Base-by-base conservation (phyloP, 2,888 invertebrate genomes). In the Pardosa pseudoannulata region DNA sequence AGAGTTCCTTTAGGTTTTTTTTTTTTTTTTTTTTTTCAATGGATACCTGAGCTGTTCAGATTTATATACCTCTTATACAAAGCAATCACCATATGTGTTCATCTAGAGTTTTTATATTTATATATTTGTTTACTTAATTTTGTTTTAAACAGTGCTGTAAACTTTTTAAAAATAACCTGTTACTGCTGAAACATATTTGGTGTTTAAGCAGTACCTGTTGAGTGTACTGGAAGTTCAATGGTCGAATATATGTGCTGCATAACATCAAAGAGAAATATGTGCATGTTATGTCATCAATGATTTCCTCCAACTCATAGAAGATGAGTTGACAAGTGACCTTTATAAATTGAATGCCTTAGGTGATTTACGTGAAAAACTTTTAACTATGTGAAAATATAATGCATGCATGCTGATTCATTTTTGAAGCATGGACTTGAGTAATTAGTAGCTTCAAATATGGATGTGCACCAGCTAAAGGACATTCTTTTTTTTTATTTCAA, bases 401-500 rank as follows among this genome's bases (percentile, higher is more conserved):
- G 32, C 36, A 11, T 50, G 28, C 50, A 7, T 67, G 73, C 16
- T 64, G 64, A 65, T 23, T 23, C 23, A 23, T 56, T 23, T 56
- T 56, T n/a, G 23, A 23, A 23, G 23, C 19, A n/a, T 70, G 39
- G 39, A 67, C 56, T 64, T 41, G n/a, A 31, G 32, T 50, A 56
- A 36, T 32, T 50, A n/a, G n/a, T n/a, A 68, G 78, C 41, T 41
- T 70, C 23, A 41, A 70, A 70, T 23, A 13, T 70, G 28, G 56
- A 56, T 75, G 36, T 74, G 79, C 85, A 86, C 79, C 85, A 86
- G 85, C 85, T 86, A 75, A 79, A n/a, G 68, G 41, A 9, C 28
- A 13, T 72, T 41, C 62, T 70, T 70, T 64, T 41, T 68, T 70
- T 70, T 64, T 73, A 32, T 71, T 23, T 64, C n/a, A n/a, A n/a